Conservation (phyloP, 2,113 vertebrate genomes). For the Syngnathus scovelli region DNA sequence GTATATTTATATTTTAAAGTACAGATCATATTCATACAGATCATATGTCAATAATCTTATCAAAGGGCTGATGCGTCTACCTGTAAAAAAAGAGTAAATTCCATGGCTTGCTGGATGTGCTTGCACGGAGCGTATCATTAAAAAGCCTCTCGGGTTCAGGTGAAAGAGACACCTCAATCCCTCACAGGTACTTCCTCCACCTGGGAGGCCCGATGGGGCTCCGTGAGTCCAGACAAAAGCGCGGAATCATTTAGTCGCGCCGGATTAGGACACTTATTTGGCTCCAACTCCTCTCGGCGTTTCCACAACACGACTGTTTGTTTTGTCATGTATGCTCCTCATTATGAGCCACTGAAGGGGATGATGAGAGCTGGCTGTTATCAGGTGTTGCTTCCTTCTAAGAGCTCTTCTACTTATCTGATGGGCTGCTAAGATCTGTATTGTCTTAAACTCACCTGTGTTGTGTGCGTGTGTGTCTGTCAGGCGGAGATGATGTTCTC, state of each 20-base stretch:
- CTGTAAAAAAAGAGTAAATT: neutral
- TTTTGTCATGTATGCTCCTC: constrained; percentile 41
- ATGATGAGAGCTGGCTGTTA: constrained; percentile 22
- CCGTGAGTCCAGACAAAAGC: constrained; percentile 43
- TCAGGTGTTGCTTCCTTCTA: constrained; percentile 46
- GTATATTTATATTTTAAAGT: too few relatives aligned
- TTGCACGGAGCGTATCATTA: constrained; percentile 8
- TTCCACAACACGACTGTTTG: constrained; percentile 42
- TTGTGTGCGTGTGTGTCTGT: constrained; percentile 21
- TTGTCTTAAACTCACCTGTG: constrained; percentile 29
- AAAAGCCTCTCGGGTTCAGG: constrained; percentile 25
- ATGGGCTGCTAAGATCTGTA: constrained; percentile 26
- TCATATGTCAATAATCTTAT: too few relatives aligned
- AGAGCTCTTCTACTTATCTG: constrained; percentile 33
- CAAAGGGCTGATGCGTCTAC: neutral
- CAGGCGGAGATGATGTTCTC: constrained; percentile 92
- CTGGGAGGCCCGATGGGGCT: constrained; percentile 26
- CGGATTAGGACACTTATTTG: constrained; percentile 38
- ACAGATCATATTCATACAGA: too few relatives aligned
- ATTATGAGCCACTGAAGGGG: constrained; percentile 21
- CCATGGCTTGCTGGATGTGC: neutral
- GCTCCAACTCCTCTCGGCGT: constrained; percentile 27
- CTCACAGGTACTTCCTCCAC: constrained; percentile 52
- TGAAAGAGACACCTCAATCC: constrained; percentile 44
- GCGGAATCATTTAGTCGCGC: constrained; percentile 48